Evolutionary conservation across 2,113 vertebrate species (phyloP), one percentile per base, ranked within the genome.

Genomic region (Bubo bubo): DNA sequence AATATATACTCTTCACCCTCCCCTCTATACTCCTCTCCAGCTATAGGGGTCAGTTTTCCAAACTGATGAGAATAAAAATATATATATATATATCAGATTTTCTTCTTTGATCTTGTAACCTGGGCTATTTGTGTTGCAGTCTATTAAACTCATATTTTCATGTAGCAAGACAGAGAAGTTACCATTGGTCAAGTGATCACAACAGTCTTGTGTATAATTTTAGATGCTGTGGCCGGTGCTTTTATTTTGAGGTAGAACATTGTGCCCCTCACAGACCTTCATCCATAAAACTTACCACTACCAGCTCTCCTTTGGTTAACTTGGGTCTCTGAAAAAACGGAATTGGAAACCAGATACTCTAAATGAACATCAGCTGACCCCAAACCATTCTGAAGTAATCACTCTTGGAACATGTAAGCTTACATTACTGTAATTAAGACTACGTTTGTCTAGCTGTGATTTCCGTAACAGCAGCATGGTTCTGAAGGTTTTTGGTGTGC

Each of bases 241-340:
- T 91, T 95, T 97, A 96, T 97, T 97, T 97, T 95, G 63, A 79
- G 67, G 22, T 82, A 47, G 95, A 81, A 94, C 76, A 95, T 12
- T 85, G 37, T 95, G 71, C 67, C 52, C 85, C 63, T 95, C 0
- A 0, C 34, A 79, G 84, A 50, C 84, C 37, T 73, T 72, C 34
- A 55, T 88, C 82, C 43, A n/a, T 60, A 77, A 93, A 86, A 60
- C 28, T 55, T 64, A 45, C 8, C 49, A 32, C 85, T 94, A 59
- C 63, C 66, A 76, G 32, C 30, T 60, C 47, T 91, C 49, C 43
- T 92, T 90, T 2, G 7, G 37, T 77, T 73, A 41, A 73, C 60
- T 88, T 67, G 0, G 3, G n/a, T 23, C 45, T 86, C 27, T 64
- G 62, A 91, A 75, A 88, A 84, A 82, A 64, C 24, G 14, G 11